A percentile compares a stretch with the other conserved stretches of the same genome.
These are phyloP conservation scores for Phrixothrix hirtus DNA, from an alignment of 2,888 invertebrate species.

Conservation along the genomic window DNA sequence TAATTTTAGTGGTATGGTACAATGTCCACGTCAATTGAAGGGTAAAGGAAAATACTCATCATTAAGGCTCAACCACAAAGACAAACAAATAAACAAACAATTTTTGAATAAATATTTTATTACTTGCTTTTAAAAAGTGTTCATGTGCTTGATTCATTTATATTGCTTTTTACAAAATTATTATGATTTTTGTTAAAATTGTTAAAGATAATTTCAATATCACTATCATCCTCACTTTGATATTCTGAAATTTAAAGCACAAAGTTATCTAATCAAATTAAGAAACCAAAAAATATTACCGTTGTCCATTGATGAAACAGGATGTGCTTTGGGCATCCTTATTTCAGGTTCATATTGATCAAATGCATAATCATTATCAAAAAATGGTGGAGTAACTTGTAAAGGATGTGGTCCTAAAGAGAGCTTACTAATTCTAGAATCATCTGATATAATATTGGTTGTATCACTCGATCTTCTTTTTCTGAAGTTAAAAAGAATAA, in stretches of 20 bases:
- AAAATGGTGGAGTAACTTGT: constrained; percentile 33
- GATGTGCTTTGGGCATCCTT: background rate
- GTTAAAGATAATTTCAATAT: constrained; percentile 4
- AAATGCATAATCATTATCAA: constrained; percentile 27
- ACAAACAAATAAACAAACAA: background rate
- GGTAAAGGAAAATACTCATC: too few species aligned
- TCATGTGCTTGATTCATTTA: background rate
- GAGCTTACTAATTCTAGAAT: constrained; percentile 10
- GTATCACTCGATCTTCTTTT: constrained; percentile 14
- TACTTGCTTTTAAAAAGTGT: too few species aligned
- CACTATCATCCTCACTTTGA: constrained; percentile 16
- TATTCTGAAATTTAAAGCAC: constrained; percentile 10
- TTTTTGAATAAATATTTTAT: background rate
- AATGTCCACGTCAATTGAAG: too few species aligned
- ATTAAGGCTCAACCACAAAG: background rate
- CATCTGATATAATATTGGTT: constrained; percentile 1
- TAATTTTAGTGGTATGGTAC: too few species aligned
- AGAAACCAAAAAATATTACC: background rate
- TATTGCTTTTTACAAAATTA: background rate
- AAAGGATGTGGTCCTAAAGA: constrained; percentile 29
- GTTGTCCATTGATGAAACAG: background rate
- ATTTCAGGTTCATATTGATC: constrained; percentile 22
- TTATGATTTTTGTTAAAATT: constrained; percentile 5
- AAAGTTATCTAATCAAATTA: background rate
- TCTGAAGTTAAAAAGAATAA: background rate